Evolutionary conservation across 1,140 invertebrate species (phyloP), one percentile per base, ranked within the genome.

Genomic region (Leptopilina boulardi): DNA sequence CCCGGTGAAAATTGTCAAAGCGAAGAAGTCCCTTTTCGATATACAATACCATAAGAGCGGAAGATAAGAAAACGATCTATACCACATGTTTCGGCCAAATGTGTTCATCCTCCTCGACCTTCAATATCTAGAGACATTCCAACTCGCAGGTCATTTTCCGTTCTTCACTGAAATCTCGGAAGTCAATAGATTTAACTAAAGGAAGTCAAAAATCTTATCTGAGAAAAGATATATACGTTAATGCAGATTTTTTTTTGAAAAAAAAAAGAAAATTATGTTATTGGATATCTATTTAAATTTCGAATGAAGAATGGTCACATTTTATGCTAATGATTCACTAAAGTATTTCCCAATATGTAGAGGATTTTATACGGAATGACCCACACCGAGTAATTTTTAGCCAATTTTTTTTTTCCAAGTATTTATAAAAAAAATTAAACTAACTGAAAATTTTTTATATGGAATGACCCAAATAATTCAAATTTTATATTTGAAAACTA

Each of bases 31-130:
- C 59, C 59, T 23, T 66, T 59, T 66, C 26, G 23, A 30, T 6
- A 66, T 30, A 66, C 26, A 66, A 15, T 56, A 9, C 51, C 19
- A 59, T 38, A 38, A 38, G 18, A 23, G 11, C 54, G 54, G 54
- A 66, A 66, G 59, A 66, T 66, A 66, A 66, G 59, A 66, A 34
- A 66, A 5, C 59, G 59, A 66, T 66, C 59, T 23, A 30, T 34
- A 66, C 26, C 59, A 66, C 59, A 30, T 66, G 59, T 66, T 66
- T 34, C 59, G 23, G 13, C 23, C 59, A 66, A 66, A 66, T 66
- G 59, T 66, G 59, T 26, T 30, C n/a, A n/a, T 30, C 34, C 34
- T 23, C 23, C 56, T 21, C 56, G 56, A 66, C 56, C 56, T 66
- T 66, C 19, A 11, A 21, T 66, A 66, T 26, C 56, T n/a, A n/a